Evolutionary conservation across 1,140 invertebrate genomes (phyloP), one percentile per base, ranked within the genome.

Genomic region (Psix sp.): DNA sequence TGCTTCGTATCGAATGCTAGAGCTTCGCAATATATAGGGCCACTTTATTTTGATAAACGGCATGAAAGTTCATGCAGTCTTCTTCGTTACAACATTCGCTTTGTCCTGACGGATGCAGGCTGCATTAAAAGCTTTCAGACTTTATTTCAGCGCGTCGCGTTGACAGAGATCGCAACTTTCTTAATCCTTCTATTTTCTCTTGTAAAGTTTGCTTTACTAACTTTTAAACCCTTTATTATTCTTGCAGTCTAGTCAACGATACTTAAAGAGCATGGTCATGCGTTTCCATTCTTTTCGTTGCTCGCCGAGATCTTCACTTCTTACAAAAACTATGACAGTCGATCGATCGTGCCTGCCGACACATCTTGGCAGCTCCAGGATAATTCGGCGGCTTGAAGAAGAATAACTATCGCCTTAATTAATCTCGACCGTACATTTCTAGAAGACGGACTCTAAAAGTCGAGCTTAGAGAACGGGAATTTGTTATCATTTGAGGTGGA

Each of bases 171-270:
- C 57, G 51, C 67, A 63, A 71, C 57, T 71, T 71, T 24, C 49
- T 56, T 56, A 63, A 72, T 52, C 59, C 59, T 21, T 7, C 43
- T 49, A 57, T 57, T 62, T 57, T 63, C 51, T 36, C 38, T 2
- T 24, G 49, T 14, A 57, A 63, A 65, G 36, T 63, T 72, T 56
- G 36, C 68, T 51, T 46, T 43, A 18, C 36, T 26, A 65, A 72
- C 13, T 65, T 63, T 57, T 65, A 59, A 72, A 59, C 45, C 59
- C 68, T 59, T 71, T 63, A 57, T 72, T 72, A 59, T 65, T 65
- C 54, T 54, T 46, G 26, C 42, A 56, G 59, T 31, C 59, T 29
- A 59, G 68, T 65, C 51, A 56, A 57, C 59, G 60, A 63, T 63
- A 49, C 51, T 57, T 45, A 39, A 56, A 35, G 16, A 7, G 26